Evolutionary conservation across 2,113 vertebrate genomes (phyloP).

Genomic region (Herpailurus yagouaroundi): DNA sequence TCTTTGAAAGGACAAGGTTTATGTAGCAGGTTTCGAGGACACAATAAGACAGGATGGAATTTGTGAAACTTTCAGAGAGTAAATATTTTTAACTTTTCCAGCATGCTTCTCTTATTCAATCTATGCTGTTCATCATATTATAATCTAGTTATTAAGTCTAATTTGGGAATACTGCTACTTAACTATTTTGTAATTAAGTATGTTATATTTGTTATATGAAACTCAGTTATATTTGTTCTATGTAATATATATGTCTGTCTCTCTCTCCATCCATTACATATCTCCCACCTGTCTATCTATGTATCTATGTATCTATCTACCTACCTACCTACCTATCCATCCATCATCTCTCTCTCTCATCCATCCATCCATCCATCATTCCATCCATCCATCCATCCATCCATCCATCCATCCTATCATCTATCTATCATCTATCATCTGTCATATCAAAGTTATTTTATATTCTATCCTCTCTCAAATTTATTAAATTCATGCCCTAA

Average conservation of each 20-base stretch:
- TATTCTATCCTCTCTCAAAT: not conserved
- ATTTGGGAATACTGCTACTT: not conserved
- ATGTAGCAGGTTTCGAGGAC: not conserved
- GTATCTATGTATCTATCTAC: no score
- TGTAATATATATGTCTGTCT: not conserved
- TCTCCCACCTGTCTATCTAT: not conserved
- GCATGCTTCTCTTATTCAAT: not conserved
- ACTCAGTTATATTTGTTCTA: no score
- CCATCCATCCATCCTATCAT: not conserved
- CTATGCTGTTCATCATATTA: not conserved
- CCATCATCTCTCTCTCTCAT: no score
- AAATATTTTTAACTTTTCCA: not conserved
- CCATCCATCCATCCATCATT: no score
- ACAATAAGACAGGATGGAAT: not conserved
- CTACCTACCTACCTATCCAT: no score
- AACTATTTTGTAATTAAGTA: not conserved
- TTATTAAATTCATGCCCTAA: not conserved
- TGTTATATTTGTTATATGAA: not conserved
- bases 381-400: not conserved
- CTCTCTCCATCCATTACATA: not conserved
- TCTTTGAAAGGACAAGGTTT: not conserved
- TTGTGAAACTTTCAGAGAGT: not conserved
- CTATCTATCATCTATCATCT: not conserved
- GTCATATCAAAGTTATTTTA: not conserved
- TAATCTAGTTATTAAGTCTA: not conserved